phyloP scores from a whole-genome alignment of 1,140 invertebrate genomes.

The Carposina sasakii region DNA sequence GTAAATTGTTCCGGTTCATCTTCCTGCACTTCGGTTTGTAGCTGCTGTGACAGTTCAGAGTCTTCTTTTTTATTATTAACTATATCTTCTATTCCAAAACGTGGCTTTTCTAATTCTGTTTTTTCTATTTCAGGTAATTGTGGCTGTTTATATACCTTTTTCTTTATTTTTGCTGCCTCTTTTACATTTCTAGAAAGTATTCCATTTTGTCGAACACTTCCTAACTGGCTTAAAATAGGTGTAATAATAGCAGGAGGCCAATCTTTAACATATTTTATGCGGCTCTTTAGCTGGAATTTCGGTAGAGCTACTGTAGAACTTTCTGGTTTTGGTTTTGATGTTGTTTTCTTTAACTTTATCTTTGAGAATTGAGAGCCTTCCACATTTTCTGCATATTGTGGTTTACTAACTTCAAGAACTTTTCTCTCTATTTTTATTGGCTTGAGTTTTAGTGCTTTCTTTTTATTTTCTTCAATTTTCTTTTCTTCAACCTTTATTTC shows the following conservation, averaged over 20 bases:
- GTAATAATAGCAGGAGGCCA: constrained; percentile 75
- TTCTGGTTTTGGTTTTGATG: constrained; percentile 69
- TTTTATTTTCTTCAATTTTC: constrained; percentile 27
- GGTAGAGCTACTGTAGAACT: constrained; percentile 70
- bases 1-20: constrained; percentile 73
- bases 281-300: constrained; percentile 78
- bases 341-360: constrained; percentile 78
- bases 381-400: constrained; percentile 50
- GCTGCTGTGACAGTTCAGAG: too few species aligned
- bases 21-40: constrained; percentile 16
- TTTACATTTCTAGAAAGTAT: constrained; percentile 79
- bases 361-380: constrained; percentile 74
- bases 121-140: constrained; percentile 63
- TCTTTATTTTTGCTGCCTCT: constrained; percentile 77
- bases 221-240: constrained; percentile 69
- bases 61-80: constrained; percentile 39
- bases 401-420: constrained; percentile 45
- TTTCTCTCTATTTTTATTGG: constrained; percentile 60
- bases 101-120: constrained; percentile 61
- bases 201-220: constrained; percentile 75
- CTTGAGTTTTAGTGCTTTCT: constrained; percentile 40
- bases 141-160: constrained; percentile 58
- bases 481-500: too few species aligned
- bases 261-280: constrained; percentile 73
- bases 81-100: constrained; percentile 62